Conservation (phyloP, 2,797 vertebrate species). For the Poeciliopsis turneri region DNA sequence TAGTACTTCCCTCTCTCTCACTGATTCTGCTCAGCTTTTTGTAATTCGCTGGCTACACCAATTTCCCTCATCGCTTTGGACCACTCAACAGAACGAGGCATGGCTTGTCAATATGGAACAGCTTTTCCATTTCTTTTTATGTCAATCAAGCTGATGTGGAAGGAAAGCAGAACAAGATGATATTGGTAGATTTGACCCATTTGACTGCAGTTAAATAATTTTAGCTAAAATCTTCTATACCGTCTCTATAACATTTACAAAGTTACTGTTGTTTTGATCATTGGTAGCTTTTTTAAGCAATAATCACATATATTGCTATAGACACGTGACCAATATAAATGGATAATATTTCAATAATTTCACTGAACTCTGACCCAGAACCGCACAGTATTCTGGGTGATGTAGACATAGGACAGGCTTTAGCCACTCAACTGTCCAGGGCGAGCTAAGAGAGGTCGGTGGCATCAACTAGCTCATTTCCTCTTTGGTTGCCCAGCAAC, state of each 20-base stretch:
- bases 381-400: no score
- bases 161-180: background rate
- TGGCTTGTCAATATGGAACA: background rate
- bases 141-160: background rate
- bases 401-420: no score
- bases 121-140: background rate
- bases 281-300: no score
- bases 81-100: constrained; percentile 33
- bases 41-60: constrained; percentile 51
- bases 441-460: no score
- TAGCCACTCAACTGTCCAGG: no score
- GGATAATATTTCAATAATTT: no score
- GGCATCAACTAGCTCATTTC: no score
- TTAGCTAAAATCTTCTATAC: background rate
- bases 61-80: constrained; percentile 45
- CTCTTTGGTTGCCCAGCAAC: no score
- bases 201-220: background rate
- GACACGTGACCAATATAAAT: no score
- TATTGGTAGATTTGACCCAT: background rate
- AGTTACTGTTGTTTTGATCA: background rate
- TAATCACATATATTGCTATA: no score
- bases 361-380: no score
- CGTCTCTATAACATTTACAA: background rate
- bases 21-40: constrained; percentile 36
- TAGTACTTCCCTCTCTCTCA: background rate